Conservation (phyloP, 2,113 vertebrate genomes). For the Mustela lutreola region DNA sequence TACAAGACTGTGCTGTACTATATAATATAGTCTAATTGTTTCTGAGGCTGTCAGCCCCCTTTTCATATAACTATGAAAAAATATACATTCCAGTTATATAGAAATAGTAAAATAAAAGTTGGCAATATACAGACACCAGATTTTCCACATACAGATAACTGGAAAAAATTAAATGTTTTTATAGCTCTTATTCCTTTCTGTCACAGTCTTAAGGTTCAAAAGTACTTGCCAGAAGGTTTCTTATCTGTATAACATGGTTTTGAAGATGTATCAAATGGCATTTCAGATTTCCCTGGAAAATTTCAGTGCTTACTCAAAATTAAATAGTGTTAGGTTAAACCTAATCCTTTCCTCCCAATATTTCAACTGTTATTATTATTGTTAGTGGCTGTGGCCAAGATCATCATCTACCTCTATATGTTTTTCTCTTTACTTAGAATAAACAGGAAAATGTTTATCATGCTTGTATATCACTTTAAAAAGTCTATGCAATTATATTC, state of each 20-base stretch:
- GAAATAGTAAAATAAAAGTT: slow-evolving; percentile 14
- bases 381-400: background rate
- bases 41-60: background rate
- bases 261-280: background rate
- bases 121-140: background rate
- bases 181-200: background rate
- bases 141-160: background rate
- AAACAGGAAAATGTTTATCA: background rate
- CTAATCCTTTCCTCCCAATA: background rate
- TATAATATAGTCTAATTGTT: background rate
- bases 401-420: background rate
- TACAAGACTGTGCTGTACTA: background rate
- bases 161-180: slow-evolving; percentile 1
- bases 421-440: slow-evolving; percentile 7
- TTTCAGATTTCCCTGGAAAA: background rate
- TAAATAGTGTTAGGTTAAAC: background rate
- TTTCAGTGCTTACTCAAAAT: background rate
- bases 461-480: background rate
- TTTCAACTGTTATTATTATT: background rate
- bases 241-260: background rate
- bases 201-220: slow-evolving; percentile 1
- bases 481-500: background rate
- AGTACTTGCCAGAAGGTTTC: background rate
- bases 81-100: background rate
- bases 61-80: background rate